Conservation (phyloP, 2,888 invertebrate genomes). For the Sarcophaga subvicina region DNA sequence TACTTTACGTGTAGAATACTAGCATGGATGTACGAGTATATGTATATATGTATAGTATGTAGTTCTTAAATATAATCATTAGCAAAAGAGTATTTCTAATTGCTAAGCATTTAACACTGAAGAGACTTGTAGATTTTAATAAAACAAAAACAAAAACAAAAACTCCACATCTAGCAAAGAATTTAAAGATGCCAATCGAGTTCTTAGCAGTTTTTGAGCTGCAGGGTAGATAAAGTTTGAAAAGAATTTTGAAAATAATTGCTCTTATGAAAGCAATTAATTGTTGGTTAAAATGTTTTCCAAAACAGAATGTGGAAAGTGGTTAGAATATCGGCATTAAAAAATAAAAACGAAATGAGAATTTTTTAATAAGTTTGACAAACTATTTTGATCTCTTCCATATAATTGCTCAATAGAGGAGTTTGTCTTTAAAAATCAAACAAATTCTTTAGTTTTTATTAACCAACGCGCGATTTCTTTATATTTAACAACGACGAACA, state of each 20-base stretch:
- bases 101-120: constrained; percentile 7
- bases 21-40: neutral
- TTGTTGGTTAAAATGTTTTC: neutral
- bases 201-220: neutral
- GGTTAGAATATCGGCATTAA: too few relatives aligned
- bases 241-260: neutral
- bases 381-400: too few relatives aligned
- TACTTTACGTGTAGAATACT: neutral
- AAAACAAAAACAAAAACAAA: neutral
- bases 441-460: too few relatives aligned
- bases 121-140: neutral
- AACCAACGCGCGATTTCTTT: too few relatives aligned
- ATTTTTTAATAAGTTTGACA: too few relatives aligned
- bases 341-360: too few relatives aligned
- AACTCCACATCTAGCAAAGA: neutral
- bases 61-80: constrained; percentile 34
- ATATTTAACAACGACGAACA: too few relatives aligned
- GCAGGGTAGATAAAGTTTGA: neutral
- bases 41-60: neutral
- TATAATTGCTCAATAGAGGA: too few relatives aligned
- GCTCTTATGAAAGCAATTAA: too few relatives aligned
- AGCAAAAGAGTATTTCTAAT: constrained; percentile 38
- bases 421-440: too few relatives aligned
- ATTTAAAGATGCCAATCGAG: neutral
- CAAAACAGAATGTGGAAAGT: too few relatives aligned